Evolutionary conservation across 2,888 invertebrate genomes (phyloP).

Genomic region (Meandrusa payeni): DNA sequence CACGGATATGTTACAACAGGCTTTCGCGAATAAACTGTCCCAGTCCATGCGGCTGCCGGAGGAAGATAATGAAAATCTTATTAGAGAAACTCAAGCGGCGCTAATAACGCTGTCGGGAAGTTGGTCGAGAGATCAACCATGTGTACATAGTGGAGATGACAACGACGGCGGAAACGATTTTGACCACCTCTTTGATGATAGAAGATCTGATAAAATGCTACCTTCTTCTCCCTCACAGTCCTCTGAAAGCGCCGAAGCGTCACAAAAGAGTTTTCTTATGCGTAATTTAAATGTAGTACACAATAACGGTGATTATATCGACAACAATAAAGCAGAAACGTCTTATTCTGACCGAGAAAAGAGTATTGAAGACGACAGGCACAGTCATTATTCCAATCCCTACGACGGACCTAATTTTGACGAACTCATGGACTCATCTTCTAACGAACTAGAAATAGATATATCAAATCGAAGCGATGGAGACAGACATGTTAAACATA

Average conservation of each 20-base stretch:
- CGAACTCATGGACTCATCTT: conserved; percentile 88
- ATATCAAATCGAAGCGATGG: conserved; percentile 87
- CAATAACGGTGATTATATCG: conserved; percentile 45
- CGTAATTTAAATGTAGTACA: conserved; percentile 47
- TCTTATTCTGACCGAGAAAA: conserved; percentile 51
- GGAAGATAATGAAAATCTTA: conserved; percentile 90
- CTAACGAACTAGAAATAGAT: conserved; percentile 89
- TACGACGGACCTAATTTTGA: conserved; percentile 89
- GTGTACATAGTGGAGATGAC: conserved; percentile 83
- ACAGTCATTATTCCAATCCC: conserved; percentile 77
- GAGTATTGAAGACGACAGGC: conserved; percentile 58
- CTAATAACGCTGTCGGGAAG: conserved; percentile 92
- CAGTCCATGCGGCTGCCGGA: conserved; percentile 57
- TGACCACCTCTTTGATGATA: conserved; percentile 92
- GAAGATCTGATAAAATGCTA: conserved; percentile 84
- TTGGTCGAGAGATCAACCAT: conserved; percentile 87
- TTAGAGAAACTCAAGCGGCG: conserved; percentile 93
- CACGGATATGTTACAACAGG: conserved; percentile 45
- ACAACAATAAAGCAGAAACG: conserved; percentile 40
- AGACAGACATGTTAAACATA: conserved; percentile 75
- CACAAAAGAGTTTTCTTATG: conserved; percentile 84
- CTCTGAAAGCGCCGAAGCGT: conserved; percentile 81
- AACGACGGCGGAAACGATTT: conserved; percentile 90
- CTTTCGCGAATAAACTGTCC: conserved; percentile 53
- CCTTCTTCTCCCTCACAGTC: conserved; percentile 84